Base-by-base conservation (phyloP, 2,888 invertebrate genomes). In the Andrena marginata region DNA sequence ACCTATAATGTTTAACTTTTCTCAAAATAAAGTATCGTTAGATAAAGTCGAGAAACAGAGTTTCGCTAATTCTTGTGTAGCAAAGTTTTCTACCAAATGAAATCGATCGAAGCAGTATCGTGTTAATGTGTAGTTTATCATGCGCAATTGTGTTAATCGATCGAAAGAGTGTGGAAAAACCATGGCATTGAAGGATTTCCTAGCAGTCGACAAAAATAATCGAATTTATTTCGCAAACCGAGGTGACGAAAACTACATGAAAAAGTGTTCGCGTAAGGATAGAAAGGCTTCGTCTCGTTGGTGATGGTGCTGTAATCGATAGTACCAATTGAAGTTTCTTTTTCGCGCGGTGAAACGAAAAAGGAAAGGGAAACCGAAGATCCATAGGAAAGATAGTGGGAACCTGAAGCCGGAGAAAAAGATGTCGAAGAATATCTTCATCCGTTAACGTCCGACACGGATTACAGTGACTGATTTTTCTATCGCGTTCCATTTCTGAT, bases 381-480 rank as follows among this genome's bases (percentile, higher is more conserved):
- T 81, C 63, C 10, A 13, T 13, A 35, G 49, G n/a, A 35, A 59
- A 62, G 70, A 77, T 80, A 74, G 63, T 26, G 42, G 48, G 20
- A 63, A 26, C 42, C 13, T 10, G 6, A 31, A 35, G 48, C 26
- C 10, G 33, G 42, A 33, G 70, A 77, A 80, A 75, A 81, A 77
- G 70, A 75, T 63, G 83, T 60, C 65, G 26, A 59, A 77, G 68
- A 72, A 62, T 64, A 77, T 80, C 68, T 82, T 85, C 85, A 88
- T 86, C 77, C 70, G 85, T 89, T 86, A 89, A 83, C 78, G 87
- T 87, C 87, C 70, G 23, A 29, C 35, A 42, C n/a, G 69, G 69
- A 77, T 79, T 65, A 79, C 35, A 23, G 29, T 73, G 76, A 70
- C 64, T 64, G 71, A 77, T 71, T 63, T n/a, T 42, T 35, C 33